Percentiles rank a stretch among this genome's conserved stretches.
These are phyloP conservation scores for Diogma glabrata DNA, from an alignment of 2,888 invertebrate genomes.

Conservation along the genomic window DNA sequence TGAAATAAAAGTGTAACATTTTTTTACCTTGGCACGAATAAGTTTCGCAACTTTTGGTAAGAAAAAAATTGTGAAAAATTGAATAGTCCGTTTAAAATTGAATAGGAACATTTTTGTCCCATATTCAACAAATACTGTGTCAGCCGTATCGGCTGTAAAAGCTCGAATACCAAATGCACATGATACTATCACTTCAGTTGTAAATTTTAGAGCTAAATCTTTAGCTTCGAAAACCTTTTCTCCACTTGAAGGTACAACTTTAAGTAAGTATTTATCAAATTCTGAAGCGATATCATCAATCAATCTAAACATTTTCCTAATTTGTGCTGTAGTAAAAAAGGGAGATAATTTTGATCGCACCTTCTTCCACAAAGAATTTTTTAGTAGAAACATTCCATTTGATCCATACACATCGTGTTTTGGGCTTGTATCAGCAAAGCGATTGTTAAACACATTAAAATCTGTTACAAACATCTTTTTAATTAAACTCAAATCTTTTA, in stretches of 20 bases:
- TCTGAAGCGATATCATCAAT: constrained; percentile 12
- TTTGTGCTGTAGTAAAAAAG: constrained; percentile 22
- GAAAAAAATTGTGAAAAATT: constrained; percentile 9
- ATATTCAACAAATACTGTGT: constrained; percentile 9
- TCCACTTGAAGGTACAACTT: neutral
- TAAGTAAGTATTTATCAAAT: constrained; percentile 8
- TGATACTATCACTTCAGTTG: constrained; percentile 11
- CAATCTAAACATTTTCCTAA: constrained; percentile 15
- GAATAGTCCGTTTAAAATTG: neutral
- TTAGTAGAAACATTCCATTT: neutral
- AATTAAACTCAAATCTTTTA: neutral
- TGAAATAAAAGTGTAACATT: neutral
- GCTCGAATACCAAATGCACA: constrained; percentile 13
- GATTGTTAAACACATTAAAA: neutral
- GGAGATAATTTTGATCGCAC: constrained; percentile 22
- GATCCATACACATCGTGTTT: neutral
- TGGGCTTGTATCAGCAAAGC: neutral
- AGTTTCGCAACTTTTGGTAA: constrained; percentile 5
- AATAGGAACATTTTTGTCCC: constrained; percentile 6
- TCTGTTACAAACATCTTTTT: neutral
- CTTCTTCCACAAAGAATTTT: neutral
- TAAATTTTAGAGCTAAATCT: constrained; percentile 2
- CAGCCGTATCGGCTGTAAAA: constrained; percentile 1
- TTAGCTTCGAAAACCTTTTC: constrained; percentile 1
- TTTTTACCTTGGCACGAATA: constrained; percentile 9